Percentiles rank a stretch among this genome's conserved stretches.
Evolutionary conservation across 2,888 invertebrate genomes (phyloP).

Genomic region (Phengaris arion): DNA sequence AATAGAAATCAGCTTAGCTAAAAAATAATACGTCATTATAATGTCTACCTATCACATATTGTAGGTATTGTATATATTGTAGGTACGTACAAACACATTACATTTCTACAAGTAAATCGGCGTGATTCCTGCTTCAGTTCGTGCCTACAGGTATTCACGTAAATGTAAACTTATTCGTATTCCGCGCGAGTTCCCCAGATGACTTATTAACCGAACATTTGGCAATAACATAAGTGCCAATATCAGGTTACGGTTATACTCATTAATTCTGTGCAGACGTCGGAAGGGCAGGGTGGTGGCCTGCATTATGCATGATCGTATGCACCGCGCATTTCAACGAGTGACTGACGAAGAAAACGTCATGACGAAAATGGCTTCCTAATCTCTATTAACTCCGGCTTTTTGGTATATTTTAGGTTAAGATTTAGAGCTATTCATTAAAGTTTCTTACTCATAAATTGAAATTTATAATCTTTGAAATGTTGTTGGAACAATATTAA

Average conservation of each 20-base stretch:
- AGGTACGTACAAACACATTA: too few relatives aligned
- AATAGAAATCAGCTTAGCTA: too few relatives aligned
- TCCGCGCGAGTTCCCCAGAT: background rate
- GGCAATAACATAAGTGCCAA: slow-evolving; percentile 33
- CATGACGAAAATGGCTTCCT: slow-evolving; percentile 31
- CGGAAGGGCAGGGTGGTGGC: slow-evolving; percentile 72
- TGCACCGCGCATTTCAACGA: slow-evolving; percentile 51
- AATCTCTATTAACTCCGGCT: background rate
- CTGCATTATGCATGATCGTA: slow-evolving; percentile 71
- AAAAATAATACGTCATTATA: too few relatives aligned
- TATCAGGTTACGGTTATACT: slow-evolving; percentile 45
- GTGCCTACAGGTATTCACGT: background rate
- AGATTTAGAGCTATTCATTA: background rate
- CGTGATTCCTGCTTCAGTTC: too few relatives aligned
- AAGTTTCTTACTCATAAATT: background rate
- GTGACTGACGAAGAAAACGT: slow-evolving; percentile 39
- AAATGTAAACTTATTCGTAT: slow-evolving; percentile 15
- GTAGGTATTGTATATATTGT: too few relatives aligned
- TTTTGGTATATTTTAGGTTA: background rate
- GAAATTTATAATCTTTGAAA: too few relatives aligned
- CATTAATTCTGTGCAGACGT: slow-evolving; percentile 67
- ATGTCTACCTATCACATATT: too few relatives aligned
- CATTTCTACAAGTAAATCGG: too few relatives aligned
- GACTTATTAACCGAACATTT: slow-evolving; percentile 26
- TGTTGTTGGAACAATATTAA: too few relatives aligned